Base-by-base conservation (phyloP, 2,113 vertebrate genomes). In the Silurus asotus region DNA sequence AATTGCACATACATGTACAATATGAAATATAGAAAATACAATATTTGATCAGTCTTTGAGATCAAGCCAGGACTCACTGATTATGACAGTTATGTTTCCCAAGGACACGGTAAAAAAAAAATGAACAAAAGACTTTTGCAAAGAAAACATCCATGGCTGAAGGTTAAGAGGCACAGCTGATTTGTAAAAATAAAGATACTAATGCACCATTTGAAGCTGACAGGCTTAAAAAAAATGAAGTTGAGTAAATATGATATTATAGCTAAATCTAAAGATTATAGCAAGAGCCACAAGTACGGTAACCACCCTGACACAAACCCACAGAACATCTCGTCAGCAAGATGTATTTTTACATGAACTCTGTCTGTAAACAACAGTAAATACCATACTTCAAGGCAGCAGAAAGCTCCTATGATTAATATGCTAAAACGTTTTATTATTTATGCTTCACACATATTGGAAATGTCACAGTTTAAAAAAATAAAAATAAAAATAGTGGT, bases 131-230 rank as follows among this genome's bases (percentile, higher is more conserved):
- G 55, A 70, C 28, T 61, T 84, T 84, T 8, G 6, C 69, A 74
- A 55, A 48, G 10, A 28, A 84, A 70, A 53, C 62, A 19, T 65
- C 23, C 8, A 70, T 23, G 62, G 25, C 72, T 37, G 45, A 72
- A 72, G 17, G 37, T 82, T 72, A 70, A 79, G 15, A 15, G 5
- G 28, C 37, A 28, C 0, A 59, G 25, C 25, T 37, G 77, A 79
- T 79, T 8, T 59, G 11, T 17, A 48, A 72, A 70, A 51, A 49
- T 81, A 11, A 61, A 49, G 20, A 83, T 6, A 58, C 5, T 45
- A 56, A 82, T 51, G 6, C 25, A 53, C 7, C 64, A 70, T 83
- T 23, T 53, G 25, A 72, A 83, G 28, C 65, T 59, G 62, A 84
- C n/a, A 58, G 56, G 6, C 55, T 75, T 84, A 45, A 20, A 20